phyloP scores from a whole-genome alignment of 2,113 vertebrate species.

The Halcyon senegalensis region DNA sequence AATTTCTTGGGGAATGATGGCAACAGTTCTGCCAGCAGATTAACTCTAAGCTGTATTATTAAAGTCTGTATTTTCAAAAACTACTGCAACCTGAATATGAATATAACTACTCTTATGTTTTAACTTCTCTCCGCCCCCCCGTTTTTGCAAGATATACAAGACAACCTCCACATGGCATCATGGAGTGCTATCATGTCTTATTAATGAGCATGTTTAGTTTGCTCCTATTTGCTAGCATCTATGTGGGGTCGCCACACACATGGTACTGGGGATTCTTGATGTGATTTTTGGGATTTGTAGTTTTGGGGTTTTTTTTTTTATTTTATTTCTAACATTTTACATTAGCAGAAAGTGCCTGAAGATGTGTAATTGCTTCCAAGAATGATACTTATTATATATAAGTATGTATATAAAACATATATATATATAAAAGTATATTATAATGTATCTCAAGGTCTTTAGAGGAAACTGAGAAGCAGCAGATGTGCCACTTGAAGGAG shows the following conservation, averaged over 20 bases:
- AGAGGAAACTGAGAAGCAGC: neutral
- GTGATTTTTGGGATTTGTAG: neutral
- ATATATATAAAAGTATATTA: too few species aligned
- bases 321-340: neutral
- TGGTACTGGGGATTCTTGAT: neutral
- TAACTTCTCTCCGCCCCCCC: neutral
- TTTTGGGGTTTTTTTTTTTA: neutral
- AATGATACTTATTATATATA: too few species aligned
- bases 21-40: neutral
- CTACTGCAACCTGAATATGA: neutral
- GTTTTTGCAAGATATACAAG: neutral
- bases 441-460: neutral
- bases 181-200: neutral
- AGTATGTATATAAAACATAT: too few species aligned
- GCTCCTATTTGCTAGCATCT: neutral
- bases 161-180: accelerated
- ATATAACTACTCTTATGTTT: neutral
- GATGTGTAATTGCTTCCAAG: neutral
- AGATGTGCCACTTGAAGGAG: neutral
- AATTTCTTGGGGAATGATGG: neutral
- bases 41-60: neutral
- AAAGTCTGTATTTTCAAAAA: neutral
- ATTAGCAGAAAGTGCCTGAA: neutral
- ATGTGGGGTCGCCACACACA: neutral
- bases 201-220: neutral